phyloP scores from a whole-genome alignment of 2,113 vertebrate species.

The Clinocottus analis region DNA sequence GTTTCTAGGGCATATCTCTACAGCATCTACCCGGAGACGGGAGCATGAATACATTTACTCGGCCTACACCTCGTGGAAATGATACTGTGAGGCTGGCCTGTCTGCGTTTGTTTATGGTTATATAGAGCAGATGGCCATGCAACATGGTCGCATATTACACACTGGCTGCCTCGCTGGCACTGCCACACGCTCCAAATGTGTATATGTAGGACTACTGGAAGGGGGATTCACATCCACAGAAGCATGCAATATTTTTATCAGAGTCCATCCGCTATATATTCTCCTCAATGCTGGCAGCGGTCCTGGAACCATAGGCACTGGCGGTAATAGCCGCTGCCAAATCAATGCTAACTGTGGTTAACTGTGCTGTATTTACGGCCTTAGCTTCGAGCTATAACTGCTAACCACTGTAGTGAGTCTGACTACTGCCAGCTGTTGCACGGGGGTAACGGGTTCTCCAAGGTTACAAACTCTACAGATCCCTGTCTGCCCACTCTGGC shows the following conservation, averaged over 20 bases:
- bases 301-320: slow-evolving; percentile 51
- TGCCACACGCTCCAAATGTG: slow-evolving; percentile 44
- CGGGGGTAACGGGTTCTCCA: slow-evolving; percentile 59
- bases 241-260: slow-evolving; percentile 48
- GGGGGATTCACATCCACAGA: slow-evolving; percentile 34
- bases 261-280: slow-evolving; percentile 29
- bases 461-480: slow-evolving; percentile 64
- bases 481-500: slow-evolving; percentile 44
- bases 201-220: slow-evolving; percentile 47
- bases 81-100: slow-evolving; percentile 65
- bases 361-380: slow-evolving; percentile 50
- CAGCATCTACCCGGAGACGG: slow-evolving; percentile 73
- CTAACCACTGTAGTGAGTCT: slow-evolving; percentile 51
- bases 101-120: slow-evolving; percentile 78
- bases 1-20: slow-evolving; percentile 70
- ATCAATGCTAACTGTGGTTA: slow-evolving; percentile 56
- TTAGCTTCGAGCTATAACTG: slow-evolving; percentile 46
- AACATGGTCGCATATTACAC: slow-evolving; percentile 78
- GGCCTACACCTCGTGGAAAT: slow-evolving; percentile 67
- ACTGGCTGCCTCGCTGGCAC: slow-evolving; percentile 55
- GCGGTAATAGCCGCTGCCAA: slow-evolving; percentile 46
- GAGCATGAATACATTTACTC: slow-evolving; percentile 69
- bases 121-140: slow-evolving; percentile 82
- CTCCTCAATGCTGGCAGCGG: slow-evolving; percentile 45
- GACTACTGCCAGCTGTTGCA: slow-evolving; percentile 56